phyloP scores from a whole-genome alignment of 2,888 invertebrate genomes.

The Alloplasta piceator region DNA sequence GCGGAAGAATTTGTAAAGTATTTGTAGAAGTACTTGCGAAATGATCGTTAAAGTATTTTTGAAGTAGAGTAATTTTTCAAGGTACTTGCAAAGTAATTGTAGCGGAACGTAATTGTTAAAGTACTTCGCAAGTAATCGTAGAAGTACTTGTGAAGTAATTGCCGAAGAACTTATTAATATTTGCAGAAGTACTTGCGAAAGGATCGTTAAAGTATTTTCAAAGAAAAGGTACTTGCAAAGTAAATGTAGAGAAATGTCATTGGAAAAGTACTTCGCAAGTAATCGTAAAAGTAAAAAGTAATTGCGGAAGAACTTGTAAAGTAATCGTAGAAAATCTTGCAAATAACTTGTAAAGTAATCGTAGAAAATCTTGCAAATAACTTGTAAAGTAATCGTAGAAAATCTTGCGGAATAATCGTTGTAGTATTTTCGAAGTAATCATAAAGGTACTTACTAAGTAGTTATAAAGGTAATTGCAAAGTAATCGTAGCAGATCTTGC shows the following conservation, averaged over 20 bases:
- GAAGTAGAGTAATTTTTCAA: not conserved
- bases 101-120: not conserved
- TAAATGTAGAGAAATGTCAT: not conserved
- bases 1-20: too few relatives aligned
- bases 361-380: not conserved
- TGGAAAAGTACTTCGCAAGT: not conserved
- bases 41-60: not conserved
- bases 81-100: not conserved
- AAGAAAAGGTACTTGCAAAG: not conserved
- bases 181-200: not conserved
- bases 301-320: not conserved
- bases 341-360: not conserved
- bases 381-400: too few relatives aligned
- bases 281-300: too few relatives aligned
- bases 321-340: not conserved
- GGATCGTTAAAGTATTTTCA: not conserved
- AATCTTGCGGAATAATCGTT: too few relatives aligned
- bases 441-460: not conserved
- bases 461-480: not conserved
- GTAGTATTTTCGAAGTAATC: not conserved
- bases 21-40: too few relatives aligned
- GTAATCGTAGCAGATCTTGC: too few relatives aligned
- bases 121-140: not conserved
- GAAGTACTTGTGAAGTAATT: not conserved
- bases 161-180: not conserved